Percentiles rank a stretch among this genome's conserved stretches.
Evolutionary conservation across 2,888 invertebrate species (phyloP).

Genomic region (Lycocerus yunnanus): DNA sequence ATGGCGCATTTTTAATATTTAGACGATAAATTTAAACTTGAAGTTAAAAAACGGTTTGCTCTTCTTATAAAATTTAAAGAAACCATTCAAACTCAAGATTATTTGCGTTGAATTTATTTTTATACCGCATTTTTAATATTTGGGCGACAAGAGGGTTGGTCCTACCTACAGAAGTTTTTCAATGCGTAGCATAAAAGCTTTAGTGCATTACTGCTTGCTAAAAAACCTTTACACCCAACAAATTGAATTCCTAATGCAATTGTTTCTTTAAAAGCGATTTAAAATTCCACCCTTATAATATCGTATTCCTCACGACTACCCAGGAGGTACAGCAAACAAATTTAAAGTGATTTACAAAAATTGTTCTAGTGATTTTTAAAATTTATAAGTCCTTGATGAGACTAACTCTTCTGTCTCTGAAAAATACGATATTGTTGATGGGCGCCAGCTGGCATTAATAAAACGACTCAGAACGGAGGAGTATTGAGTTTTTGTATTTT

Average conservation of each 20-base stretch:
- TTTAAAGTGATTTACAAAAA: too few relatives aligned
- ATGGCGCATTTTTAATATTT: not conserved
- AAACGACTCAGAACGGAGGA: too few relatives aligned
- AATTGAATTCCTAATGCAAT: not conserved
- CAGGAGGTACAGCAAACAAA: too few relatives aligned
- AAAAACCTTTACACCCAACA: not conserved
- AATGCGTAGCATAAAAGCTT: not conserved
- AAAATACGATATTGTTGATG: too few relatives aligned
- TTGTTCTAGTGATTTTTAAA: too few relatives aligned
- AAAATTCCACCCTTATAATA: not conserved
- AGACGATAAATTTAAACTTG: not conserved
- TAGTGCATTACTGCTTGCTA: not conserved
- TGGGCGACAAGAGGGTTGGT: not conserved
- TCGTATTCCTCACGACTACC: not conserved
- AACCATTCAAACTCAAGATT: not conserved
- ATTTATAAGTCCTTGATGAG: too few relatives aligned
- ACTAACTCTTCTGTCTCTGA: too few relatives aligned
- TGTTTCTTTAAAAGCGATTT: not conserved
- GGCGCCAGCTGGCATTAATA: too few relatives aligned
- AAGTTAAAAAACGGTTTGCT: not conserved
- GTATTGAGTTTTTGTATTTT: too few relatives aligned
- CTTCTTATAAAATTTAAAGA: not conserved
- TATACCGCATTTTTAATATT: not conserved
- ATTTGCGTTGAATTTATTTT: not conserved
- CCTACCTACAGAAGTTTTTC: not conserved